Conservation (phyloP, 2,797 vertebrate genomes). For the Gephyroberyx darwinii region DNA sequence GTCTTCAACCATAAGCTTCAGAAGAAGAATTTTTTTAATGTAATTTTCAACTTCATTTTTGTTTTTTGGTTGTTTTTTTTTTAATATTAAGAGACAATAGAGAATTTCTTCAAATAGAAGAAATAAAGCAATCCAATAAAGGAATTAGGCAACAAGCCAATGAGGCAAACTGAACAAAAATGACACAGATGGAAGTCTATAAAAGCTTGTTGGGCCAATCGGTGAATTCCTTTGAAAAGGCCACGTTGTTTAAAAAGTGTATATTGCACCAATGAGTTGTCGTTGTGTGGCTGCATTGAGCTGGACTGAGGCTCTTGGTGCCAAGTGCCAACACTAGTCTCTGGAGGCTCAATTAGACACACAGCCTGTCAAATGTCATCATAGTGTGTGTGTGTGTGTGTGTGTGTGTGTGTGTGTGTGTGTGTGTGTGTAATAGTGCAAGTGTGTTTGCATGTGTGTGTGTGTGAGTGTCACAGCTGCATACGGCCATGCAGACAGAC, state of each 20-base stretch:
- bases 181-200: too few species aligned
- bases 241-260: neutral
- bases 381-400: slow-evolving; percentile 15
- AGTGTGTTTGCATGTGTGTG: slow-evolving; percentile 17
- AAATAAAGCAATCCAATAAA: too few species aligned
- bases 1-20: too few species aligned
- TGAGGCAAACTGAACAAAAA: too few species aligned
- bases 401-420: neutral
- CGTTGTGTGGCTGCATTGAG: slow-evolving; percentile 27
- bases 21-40: too few species aligned
- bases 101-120: too few species aligned
- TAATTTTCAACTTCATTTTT: too few species aligned
- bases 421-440: slow-evolving; percentile 11
- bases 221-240: slow-evolving; percentile 8
- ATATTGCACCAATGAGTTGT: slow-evolving; percentile 13
- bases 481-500: slow-evolving; percentile 32
- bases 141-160: too few species aligned
- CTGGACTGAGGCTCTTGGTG: slow-evolving; percentile 32
- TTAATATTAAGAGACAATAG: too few species aligned
- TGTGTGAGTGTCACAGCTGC: slow-evolving; percentile 49
- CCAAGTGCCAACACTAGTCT: slow-evolving; percentile 49
- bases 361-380: slow-evolving; percentile 67
- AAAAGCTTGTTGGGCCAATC: neutral
- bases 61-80: too few species aligned
- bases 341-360: slow-evolving; percentile 76